Conservation (phyloP, 2,888 invertebrate genomes). For the Lasioglossum calceatum region DNA sequence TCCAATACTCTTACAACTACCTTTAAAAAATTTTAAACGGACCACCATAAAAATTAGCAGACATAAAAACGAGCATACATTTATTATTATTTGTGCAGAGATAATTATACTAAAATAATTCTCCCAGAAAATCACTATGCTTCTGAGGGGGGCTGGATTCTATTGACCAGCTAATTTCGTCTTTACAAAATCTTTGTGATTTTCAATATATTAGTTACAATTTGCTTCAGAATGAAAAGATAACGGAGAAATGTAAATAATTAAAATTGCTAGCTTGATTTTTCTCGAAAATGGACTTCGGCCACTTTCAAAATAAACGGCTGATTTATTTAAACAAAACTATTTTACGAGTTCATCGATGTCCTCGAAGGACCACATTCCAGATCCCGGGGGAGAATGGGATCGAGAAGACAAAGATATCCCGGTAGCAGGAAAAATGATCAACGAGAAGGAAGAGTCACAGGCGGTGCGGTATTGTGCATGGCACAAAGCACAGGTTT, state of each 20-base stretch:
- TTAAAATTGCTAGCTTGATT: too few relatives aligned
- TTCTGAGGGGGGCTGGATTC: background rate
- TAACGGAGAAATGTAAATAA: too few relatives aligned
- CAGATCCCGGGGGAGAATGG: conserved; percentile 25
- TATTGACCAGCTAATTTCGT: too few relatives aligned
- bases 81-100: background rate
- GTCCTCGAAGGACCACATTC: conserved; percentile 19
- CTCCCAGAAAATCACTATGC: background rate
- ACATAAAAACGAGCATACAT: background rate
- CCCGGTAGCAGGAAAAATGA: conserved; percentile 66
- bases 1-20: too few relatives aligned
- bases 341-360: conserved; percentile 27
- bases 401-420: conserved; percentile 60
- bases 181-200: too few relatives aligned
- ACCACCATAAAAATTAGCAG: background rate
- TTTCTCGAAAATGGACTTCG: too few relatives aligned
- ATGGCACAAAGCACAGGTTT: conserved; percentile 72
- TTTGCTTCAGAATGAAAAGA: too few relatives aligned
- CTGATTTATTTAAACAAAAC: conserved; percentile 24
- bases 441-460: conserved; percentile 71
- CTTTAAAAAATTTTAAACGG: background rate
- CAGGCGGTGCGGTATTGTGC: conserved; percentile 71
- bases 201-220: too few relatives aligned
- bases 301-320: too few relatives aligned
- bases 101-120: background rate